Evolutionary conservation across 2,797 vertebrate genomes (phyloP).

Genomic region (Otolemur crassicaudatus): DNA sequence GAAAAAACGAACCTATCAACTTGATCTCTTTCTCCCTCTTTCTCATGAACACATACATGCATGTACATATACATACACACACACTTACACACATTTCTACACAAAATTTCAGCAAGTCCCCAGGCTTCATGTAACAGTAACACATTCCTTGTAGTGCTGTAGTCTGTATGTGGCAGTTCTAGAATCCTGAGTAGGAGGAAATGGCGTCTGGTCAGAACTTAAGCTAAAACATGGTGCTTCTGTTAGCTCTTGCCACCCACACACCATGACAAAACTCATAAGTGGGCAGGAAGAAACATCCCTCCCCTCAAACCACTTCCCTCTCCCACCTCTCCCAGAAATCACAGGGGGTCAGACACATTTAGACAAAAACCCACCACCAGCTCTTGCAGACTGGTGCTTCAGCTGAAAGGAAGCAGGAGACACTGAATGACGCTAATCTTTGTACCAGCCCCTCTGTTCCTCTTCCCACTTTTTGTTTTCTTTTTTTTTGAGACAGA

Average conservation of each 20-base stretch:
- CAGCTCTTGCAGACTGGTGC: not conserved
- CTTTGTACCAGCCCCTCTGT: not conserved
- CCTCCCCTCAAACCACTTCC: not conserved
- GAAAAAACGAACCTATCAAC: not conserved
- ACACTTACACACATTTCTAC: not conserved
- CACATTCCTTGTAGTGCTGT: not conserved
- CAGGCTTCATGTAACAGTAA: not conserved
- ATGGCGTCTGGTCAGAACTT: not conserved
- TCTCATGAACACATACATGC: no score
- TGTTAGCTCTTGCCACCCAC: not conserved
- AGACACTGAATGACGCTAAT: not conserved
- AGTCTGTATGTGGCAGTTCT: not conserved
- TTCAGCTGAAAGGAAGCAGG: not conserved
- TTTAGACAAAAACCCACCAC: not conserved
- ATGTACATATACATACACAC: not conserved
- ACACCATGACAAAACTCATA: not conserved
- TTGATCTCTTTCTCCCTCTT: not conserved
- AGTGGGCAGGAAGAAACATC: not conserved
- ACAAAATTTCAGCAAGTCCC: not conserved
- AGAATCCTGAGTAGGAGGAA: not conserved
- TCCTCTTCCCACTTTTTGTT: not conserved
- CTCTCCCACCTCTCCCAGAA: constrained; percentile 22
- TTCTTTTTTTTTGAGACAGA: no score
- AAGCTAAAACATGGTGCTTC: not conserved
- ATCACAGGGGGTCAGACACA: not conserved